These are phyloP conservation scores for Neodontobutis hainanensis DNA, from an alignment of 2,113 vertebrate species.

Conservation along the genomic window DNA sequence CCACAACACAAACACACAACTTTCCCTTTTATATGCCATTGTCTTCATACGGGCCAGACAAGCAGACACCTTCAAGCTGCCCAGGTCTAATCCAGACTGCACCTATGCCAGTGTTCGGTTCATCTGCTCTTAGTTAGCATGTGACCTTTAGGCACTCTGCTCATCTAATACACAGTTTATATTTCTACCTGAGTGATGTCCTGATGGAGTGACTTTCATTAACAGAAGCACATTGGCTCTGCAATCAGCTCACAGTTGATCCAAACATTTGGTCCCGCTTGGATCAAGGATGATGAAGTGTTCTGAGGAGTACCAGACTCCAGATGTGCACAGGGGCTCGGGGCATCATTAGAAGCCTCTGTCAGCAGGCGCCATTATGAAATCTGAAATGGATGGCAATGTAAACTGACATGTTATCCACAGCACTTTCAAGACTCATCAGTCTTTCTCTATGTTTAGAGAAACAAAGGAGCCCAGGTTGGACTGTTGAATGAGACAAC, in stretches of 20 bases:
- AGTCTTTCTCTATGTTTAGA: conserved; percentile 70
- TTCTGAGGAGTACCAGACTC: conserved; percentile 53
- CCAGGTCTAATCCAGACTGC: background rate
- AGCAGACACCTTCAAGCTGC: background rate
- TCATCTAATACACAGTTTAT: conserved; percentile 61
- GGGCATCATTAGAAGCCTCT: conserved; percentile 60
- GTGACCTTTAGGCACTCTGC: conserved; percentile 24
- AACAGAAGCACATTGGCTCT: conserved; percentile 32
- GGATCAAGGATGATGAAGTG: conserved; percentile 59
- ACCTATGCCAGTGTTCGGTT: background rate
- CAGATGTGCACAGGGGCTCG: conserved; percentile 61
- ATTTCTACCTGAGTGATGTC: conserved; percentile 56
- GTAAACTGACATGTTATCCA: conserved; percentile 66
- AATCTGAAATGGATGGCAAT: conserved; percentile 62
- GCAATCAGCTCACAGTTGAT: conserved; percentile 48
- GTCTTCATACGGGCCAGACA: background rate
- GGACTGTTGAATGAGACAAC: conserved; percentile 37
- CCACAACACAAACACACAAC: too few species aligned
- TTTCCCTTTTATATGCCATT: background rate
- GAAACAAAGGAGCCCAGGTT: conserved; percentile 65
- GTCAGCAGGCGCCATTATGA: conserved; percentile 62
- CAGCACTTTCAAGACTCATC: conserved; percentile 62
- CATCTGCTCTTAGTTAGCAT: conserved; percentile 19
- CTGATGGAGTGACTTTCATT: conserved; percentile 2
- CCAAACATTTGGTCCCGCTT: conserved; percentile 63